Evolutionary conservation across 2,888 invertebrate genomes (phyloP), one percentile per base, ranked within the genome.

Genomic region (Apomyelois bistriatella): DNA sequence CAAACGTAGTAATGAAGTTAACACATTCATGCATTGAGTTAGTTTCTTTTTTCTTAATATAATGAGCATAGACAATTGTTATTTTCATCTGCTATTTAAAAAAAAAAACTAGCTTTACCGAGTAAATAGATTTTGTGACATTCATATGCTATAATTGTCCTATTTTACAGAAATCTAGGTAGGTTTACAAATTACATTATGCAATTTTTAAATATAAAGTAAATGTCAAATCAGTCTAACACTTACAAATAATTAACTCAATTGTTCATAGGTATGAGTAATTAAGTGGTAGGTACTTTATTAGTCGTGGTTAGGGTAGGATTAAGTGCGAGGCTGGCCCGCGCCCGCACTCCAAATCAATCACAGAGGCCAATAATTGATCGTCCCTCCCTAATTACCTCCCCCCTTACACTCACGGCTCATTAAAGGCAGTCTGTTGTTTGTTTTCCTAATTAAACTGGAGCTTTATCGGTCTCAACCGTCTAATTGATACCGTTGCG

Each of bases 401-500:
- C 82, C 79, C 78, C 82, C 82, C 84, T 80, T 82, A 78, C 81
- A 79, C 81, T 80, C 82, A 85, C 84, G 86, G 82, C 85, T 87
- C 88, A 87, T 88, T 88, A 88, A 85, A 78, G 79, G 78, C 82
- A 84, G 85, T 86, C 88, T 86, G 88, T 82, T 87, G 88, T 88
- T 88, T 89, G 87, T 88, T 85, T 85, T 86, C 83, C 86, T 89
- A 89, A 89, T 89, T 89, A 89, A 88, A 87, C 84, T 79, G 78
- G 88, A 88, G 82, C 85, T 87, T 87, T 88, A 89, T 88, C 86
- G 87, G 79, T 79, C 81, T 79, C 79, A 76, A 74, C 73, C 79
- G 79, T 86, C 88, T 89, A 89, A 89, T 89, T 89, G 89, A 87
- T 88, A 89, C 87, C 88, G 87, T 87, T 82, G 78, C 85, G 83